phyloP scores from a whole-genome alignment of 1,140 invertebrate genomes.

The Coptotermes formosanus region DNA sequence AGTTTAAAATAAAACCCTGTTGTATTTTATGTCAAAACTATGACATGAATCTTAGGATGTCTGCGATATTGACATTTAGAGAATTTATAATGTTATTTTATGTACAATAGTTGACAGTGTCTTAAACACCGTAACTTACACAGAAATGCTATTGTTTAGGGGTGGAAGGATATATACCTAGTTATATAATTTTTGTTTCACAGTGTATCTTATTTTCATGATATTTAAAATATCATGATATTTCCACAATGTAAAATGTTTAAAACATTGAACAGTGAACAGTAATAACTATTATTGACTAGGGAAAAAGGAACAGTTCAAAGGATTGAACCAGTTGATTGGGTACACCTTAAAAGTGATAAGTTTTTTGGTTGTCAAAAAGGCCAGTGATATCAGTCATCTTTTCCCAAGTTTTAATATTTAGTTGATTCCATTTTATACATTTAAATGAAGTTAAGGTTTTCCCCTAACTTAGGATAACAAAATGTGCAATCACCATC shows the following conservation, averaged over 20 bases:
- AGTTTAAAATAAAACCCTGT: background rate
- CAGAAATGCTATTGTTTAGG: conserved; percentile 1
- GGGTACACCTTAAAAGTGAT: background rate
- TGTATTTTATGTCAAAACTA: background rate
- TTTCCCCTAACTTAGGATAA: conserved; percentile 11
- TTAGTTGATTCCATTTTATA: conserved; percentile 15
- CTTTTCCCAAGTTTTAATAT: background rate
- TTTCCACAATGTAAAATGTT: conserved; percentile 1
- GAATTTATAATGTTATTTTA: conserved; percentile 10
- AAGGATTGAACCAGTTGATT: background rate
- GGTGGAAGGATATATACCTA: conserved; percentile 15
- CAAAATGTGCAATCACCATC: background rate
- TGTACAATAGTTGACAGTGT: background rate
- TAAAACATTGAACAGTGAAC: background rate
- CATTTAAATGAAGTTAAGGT: background rate
- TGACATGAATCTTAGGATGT: background rate
- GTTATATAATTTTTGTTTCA: background rate
- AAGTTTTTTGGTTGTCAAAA: background rate
- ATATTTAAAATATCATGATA: background rate
- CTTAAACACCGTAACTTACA: conserved; percentile 8
- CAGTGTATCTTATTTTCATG: background rate
- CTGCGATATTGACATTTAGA: conserved; percentile 6
- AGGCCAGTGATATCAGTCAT: conserved; percentile 6
- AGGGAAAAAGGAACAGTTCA: conserved; percentile 1
- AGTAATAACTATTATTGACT: background rate